Conservation (phyloP, 2,113 vertebrate species). For the Lepisosteus oculatus region DNA sequence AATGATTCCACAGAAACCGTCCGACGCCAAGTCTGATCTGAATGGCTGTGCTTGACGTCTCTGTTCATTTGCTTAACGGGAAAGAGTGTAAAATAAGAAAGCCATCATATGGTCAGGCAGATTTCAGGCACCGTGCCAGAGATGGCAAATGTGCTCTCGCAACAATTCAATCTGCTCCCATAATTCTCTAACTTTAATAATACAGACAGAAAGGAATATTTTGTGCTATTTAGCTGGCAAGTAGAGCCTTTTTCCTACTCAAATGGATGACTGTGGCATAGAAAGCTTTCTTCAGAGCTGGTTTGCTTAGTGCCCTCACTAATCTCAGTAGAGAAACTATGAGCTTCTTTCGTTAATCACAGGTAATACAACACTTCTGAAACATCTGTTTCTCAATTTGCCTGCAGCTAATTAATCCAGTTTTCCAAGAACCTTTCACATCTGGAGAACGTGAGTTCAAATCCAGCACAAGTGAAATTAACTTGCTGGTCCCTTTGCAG, state of each 20-base stretch:
- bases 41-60: slow-evolving; percentile 56
- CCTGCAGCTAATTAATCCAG: slow-evolving; percentile 30
- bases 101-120: slow-evolving; percentile 81
- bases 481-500: too few relatives aligned
- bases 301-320: slow-evolving; percentile 38
- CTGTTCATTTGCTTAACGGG: slow-evolving; percentile 55
- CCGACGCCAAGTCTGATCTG: slow-evolving; percentile 33
- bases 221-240: slow-evolving; percentile 66
- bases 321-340: too few relatives aligned
- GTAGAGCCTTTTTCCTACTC: slow-evolving; percentile 44
- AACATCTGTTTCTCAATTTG: too few relatives aligned
- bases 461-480: too few relatives aligned
- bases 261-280: slow-evolving; percentile 56
- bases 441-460: too few relatives aligned
- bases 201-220: slow-evolving; percentile 63
- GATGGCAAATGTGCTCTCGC: slow-evolving; percentile 77
- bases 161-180: slow-evolving; percentile 80
- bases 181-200: slow-evolving; percentile 75
- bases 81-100: slow-evolving; percentile 73
- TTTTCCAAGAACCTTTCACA: not conserved
- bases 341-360: too few relatives aligned
- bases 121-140: slow-evolving; percentile 72
- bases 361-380: too few relatives aligned
- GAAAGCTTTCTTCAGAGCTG: slow-evolving; percentile 60
- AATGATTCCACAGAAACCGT: slow-evolving; percentile 39